Base-by-base conservation (phyloP, 2,888 invertebrate species). In the Lepetodrilus schrolli region DNA sequence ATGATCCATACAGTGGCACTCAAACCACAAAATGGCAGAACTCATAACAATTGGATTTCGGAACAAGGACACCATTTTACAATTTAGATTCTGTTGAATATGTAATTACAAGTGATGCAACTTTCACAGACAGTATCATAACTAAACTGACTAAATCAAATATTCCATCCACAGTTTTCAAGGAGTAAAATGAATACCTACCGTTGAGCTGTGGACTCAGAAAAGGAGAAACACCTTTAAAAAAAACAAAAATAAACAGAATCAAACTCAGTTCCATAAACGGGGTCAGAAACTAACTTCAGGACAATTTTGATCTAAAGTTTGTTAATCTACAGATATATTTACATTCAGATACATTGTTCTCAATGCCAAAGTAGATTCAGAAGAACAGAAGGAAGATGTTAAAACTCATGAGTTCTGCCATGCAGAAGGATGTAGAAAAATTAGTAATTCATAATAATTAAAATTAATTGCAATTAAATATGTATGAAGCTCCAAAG, bases 171-270 rank as follows among this genome's bases (percentile, higher is more conserved):
- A 47, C 38, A 26, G 17, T 70, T 65, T 37, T 23, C 17, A 72
- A 48, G 20, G 43, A 72, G 38, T 20, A 65, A 65, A n/a, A 58
- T 37, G 8, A 43, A 72, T 77, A 79, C 79, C 72, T 79, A 81
- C 83, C 83, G 77, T 83, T 83, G 74, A 83, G 73, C 78, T 82
- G 83, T 71, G 77, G 77, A 68, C 78, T 78, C 78, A 83, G 76
- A 73, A 80, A 76, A 74, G 79, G 75, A 50, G 79, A 77, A 58
- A 82, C 77, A 83, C 83, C 83, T 83, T 81, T 74, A 82, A 83
- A 74, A 71, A n/a, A 78, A 80, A 80, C 74, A 73, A 81, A 79
- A 74, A 75, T 47, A 73, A 38, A 36, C 10, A 49, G 43, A 68
- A 58, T 51, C 70, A 49, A 36, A 70, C 49, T 48, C 10, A 50